phyloP scores from a whole-genome alignment of 2,113 vertebrate genomes.

The Loxodonta africana region DNA sequence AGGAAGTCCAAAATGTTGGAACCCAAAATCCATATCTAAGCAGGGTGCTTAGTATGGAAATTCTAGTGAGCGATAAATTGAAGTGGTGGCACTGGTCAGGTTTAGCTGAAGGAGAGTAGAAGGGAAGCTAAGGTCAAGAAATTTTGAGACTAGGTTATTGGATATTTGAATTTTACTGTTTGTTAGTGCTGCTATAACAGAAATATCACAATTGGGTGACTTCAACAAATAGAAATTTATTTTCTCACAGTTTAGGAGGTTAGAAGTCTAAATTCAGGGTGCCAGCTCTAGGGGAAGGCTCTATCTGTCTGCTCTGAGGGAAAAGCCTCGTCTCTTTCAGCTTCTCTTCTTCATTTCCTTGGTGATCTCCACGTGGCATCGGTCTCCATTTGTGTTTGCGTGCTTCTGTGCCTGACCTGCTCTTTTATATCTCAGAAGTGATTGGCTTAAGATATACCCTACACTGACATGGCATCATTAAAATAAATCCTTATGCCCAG shows the following conservation, averaged over 20 bases:
- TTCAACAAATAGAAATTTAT: neutral
- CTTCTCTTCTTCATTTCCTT: neutral
- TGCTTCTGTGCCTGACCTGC: neutral
- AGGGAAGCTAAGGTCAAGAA: neutral
- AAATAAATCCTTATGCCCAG: no score
- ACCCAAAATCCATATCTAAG: neutral
- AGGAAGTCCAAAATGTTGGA: neutral
- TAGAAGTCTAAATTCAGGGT: neutral
- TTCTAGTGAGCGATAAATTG: neutral
- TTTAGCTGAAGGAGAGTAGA: neutral
- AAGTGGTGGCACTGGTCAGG: neutral
- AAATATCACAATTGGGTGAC: neutral
- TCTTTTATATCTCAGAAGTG: no score
- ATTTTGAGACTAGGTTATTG: neutral
- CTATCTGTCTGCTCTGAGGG: neutral
- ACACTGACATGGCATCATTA: no score
- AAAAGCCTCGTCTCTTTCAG: neutral
- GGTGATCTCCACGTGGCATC: neutral
- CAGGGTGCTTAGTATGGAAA: neutral
- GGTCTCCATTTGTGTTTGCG: neutral
- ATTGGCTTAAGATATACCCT: no score
- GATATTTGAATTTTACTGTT: neutral
- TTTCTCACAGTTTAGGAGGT: neutral
- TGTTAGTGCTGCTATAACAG: neutral
- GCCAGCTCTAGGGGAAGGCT: neutral